Base-by-base conservation (phyloP, 2,888 invertebrate genomes). In the Heliothis peltigera region DNA sequence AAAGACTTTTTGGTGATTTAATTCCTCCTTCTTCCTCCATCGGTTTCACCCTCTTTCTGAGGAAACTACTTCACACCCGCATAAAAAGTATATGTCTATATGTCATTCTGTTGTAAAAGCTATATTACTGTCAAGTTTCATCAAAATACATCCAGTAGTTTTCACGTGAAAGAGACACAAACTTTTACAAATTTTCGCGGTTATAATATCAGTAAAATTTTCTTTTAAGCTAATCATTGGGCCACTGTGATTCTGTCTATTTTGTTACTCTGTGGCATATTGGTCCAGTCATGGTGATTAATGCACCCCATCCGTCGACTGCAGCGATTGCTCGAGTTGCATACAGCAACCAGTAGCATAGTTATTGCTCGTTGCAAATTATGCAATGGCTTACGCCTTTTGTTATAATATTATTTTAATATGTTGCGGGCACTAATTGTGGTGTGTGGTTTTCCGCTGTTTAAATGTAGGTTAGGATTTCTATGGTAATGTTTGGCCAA, bases 231-330 rank as follows among this genome's bases (percentile, higher is more conserved):
- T 28, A 3, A 39, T 67, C 64, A 53, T 62, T 17, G n/a, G n/a
- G n/a, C 17, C 6, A 73, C 68, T 60, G 74, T 17, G 6, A 15
- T 6, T 35, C 5, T 15, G 4, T 3, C 4, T 8, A 15, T 4
- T 15, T 47, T 18, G 17, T 2, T 68, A 60, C 21, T 46, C 76
- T 70, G 61, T 68, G 55, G n/a, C 48, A 22, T 43, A 63, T 61
- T 49, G 32, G 63, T 64, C 58, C 53, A 78, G 71, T 75, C 77
- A 77, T 66, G 69, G 39, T 75, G 74, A 82, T 79, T 82, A 79
- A 82, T 75, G 71, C 28, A 19, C 51, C 56, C 61, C 65, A 79
- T 82, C 79, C 81, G 80, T 39, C 28, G 55, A 35, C 70, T 75
- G 73, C 77, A 49, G 63, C 51, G 51, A 46, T 28, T 43, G 62